Evolutionary conservation across 2,113 vertebrate species (phyloP).

Genomic region (Leptocoma aspasia): DNA sequence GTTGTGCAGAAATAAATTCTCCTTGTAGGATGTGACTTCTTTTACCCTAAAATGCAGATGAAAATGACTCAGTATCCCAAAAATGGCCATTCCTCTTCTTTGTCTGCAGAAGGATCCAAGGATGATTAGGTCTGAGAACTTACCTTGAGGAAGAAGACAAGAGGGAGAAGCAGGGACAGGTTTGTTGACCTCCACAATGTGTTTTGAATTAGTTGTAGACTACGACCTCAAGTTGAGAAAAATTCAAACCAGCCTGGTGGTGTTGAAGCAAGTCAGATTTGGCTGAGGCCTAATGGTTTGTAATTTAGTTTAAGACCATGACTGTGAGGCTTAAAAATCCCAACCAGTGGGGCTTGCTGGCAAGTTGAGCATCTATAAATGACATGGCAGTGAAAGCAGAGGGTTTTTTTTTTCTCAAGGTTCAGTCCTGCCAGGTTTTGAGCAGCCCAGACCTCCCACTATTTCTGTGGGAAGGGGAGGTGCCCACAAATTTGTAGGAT

Average conservation of each 20-base stretch:
- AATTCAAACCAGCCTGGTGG: slow-evolving; percentile 50
- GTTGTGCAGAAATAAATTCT: background rate
- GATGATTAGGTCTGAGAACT: background rate
- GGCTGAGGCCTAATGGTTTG: slow-evolving; percentile 10
- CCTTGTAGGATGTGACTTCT: background rate
- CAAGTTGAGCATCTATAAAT: background rate
- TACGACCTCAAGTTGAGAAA: slow-evolving; percentile 19
- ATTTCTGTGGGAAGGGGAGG: background rate
- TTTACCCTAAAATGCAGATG: background rate
- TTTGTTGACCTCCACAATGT: slow-evolving; percentile 36
- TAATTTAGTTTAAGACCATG: slow-evolving; percentile 32
- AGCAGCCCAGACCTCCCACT: background rate
- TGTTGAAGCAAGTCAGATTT: slow-evolving; percentile 31
- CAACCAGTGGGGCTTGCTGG: background rate
- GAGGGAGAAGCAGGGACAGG: background rate
- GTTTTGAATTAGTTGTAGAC: slow-evolving; percentile 62
- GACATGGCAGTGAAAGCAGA: background rate
- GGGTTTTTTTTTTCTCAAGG: background rate
- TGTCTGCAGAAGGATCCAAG: background rate
- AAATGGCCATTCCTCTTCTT: background rate
- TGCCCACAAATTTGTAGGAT: background rate
- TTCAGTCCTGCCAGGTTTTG: background rate
- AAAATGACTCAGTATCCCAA: background rate
- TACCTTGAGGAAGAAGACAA: background rate
- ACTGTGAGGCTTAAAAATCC: slow-evolving; percentile 38